These are phyloP conservation scores for Trogon melanurus DNA, from an alignment of 2,113 vertebrate genomes.

Conservation along the genomic window DNA sequence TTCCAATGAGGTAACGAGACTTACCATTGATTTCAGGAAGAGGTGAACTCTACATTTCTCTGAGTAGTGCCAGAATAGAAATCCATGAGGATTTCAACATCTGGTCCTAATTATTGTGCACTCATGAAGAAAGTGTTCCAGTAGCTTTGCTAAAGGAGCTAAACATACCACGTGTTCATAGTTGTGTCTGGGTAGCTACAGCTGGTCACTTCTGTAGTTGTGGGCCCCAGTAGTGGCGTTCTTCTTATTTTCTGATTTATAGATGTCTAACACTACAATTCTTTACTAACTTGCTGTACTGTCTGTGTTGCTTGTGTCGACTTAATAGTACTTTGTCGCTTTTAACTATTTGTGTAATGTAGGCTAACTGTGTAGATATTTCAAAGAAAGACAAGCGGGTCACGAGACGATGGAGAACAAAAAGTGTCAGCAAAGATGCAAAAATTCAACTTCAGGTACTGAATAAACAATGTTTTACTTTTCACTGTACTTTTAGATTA, in stretches of 20 bases:
- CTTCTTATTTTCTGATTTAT: slow-evolving; percentile 21
- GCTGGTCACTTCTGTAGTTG: not conserved
- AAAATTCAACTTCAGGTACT: slow-evolving; percentile 99
- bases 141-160: not conserved
- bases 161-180: not conserved
- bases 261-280: slow-evolving; percentile 34
- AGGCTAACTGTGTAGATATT: slow-evolving; percentile 99
- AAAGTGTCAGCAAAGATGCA: slow-evolving; percentile 99
- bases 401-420: slow-evolving; percentile 99
- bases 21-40: not conserved
- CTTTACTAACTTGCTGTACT: slow-evolving; percentile 72
- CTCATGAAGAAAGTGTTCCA: not conserved
- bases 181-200: not conserved
- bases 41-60: not conserved
- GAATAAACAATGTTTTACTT: slow-evolving; percentile 38
- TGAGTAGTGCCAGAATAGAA: not conserved
- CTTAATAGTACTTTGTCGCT: slow-evolving; percentile 83
- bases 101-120: not conserved
- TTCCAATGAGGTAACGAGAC: not conserved
- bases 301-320: slow-evolving; percentile 68
- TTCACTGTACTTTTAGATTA: not conserved
- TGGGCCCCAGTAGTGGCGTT: accelerated
- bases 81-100: not conserved
- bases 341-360: slow-evolving; percentile 84
- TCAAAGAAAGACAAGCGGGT: slow-evolving; percentile 99